Percentiles rank a stretch among this genome's conserved stretches.
Evolutionary conservation across 1,140 invertebrate genomes (phyloP).

Genomic region (Ips typographus): DNA sequence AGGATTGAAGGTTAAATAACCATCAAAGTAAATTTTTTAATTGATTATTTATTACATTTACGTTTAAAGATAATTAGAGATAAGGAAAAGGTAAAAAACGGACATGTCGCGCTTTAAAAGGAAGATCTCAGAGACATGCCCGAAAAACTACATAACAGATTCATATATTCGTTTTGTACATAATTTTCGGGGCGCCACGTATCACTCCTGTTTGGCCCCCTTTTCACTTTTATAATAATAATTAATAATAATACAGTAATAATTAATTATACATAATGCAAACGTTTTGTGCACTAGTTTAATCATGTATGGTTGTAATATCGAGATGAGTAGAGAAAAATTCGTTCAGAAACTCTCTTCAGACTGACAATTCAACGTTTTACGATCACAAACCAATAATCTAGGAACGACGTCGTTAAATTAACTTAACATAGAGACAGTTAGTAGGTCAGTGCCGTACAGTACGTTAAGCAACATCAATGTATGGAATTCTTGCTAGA

Average conservation of each 20-base stretch:
- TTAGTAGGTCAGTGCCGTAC: too few species aligned
- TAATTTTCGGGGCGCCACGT: not conserved
- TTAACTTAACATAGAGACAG: too few species aligned
- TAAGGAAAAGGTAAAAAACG: constrained; percentile 31
- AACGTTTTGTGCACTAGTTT: not conserved
- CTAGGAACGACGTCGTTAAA: too few species aligned
- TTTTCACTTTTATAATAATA: not conserved
- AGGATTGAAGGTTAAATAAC: constrained; percentile 25
- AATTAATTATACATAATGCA: not conserved
- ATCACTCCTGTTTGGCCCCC: not conserved
- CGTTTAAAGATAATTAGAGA: constrained; percentile 27
- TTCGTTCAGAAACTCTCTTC: too few species aligned
- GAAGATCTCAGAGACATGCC: constrained; percentile 30
- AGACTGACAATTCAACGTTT: too few species aligned
- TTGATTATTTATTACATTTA: constrained; percentile 29
- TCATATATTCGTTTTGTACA: constrained; percentile 1
- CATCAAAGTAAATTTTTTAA: constrained; percentile 35
- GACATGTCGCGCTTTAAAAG: constrained; percentile 24
- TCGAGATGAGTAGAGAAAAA: too few species aligned
- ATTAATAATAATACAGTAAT: not conserved
- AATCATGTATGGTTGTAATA: not conserved
- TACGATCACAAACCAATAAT: too few species aligned
- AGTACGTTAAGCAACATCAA: too few species aligned
- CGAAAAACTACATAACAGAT: constrained; percentile 17
- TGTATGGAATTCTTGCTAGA: too few species aligned